Percentiles rank a stretch among this genome's conserved stretches.
Conservation (phyloP, 2,113 vertebrate species). For the Macquaria ambigua region DNA sequence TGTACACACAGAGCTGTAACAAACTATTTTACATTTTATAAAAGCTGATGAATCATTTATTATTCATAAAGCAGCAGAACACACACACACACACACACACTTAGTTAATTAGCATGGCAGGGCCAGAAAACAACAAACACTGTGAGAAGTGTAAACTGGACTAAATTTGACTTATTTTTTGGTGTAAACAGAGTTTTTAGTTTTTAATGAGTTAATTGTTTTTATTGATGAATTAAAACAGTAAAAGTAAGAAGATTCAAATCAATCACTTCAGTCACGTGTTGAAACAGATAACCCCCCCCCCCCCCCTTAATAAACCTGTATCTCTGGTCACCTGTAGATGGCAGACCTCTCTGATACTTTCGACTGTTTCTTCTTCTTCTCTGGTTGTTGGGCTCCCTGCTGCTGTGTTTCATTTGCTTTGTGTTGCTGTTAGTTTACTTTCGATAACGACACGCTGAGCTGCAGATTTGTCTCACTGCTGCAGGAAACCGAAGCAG, state of each 20-base stretch:
- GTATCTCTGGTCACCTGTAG: too few relatives aligned
- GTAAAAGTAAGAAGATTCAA: too few relatives aligned
- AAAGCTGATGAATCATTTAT: slow-evolving; percentile 32
- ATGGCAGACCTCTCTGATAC: neutral
- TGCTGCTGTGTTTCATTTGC: slow-evolving; percentile 14
- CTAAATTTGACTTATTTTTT: neutral
- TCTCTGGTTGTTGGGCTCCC: neutral
- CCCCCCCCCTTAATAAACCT: too few relatives aligned
- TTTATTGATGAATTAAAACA: too few relatives aligned
- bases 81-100: neutral
- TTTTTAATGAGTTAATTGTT: too few relatives aligned
- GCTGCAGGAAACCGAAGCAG: slow-evolving; percentile 38
- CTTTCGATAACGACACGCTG: slow-evolving; percentile 34
- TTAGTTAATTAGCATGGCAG: neutral
- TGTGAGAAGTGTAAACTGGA: neutral
- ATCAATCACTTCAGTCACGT: too few relatives aligned
- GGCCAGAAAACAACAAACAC: neutral
- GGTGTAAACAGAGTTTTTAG: too few relatives aligned
- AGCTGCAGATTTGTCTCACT: slow-evolving; percentile 29
- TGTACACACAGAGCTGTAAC: slow-evolving; percentile 1
- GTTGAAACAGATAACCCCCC: too few relatives aligned
- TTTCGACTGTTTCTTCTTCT: neutral
- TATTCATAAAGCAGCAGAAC: neutral
- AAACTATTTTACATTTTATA: slow-evolving; percentile 23
- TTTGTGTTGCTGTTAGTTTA: slow-evolving; percentile 9